Percentiles rank a stretch among this genome's conserved stretches.
phyloP scores from a whole-genome alignment of 2,797 vertebrate species.

The Limnodromus scolopaceus region DNA sequence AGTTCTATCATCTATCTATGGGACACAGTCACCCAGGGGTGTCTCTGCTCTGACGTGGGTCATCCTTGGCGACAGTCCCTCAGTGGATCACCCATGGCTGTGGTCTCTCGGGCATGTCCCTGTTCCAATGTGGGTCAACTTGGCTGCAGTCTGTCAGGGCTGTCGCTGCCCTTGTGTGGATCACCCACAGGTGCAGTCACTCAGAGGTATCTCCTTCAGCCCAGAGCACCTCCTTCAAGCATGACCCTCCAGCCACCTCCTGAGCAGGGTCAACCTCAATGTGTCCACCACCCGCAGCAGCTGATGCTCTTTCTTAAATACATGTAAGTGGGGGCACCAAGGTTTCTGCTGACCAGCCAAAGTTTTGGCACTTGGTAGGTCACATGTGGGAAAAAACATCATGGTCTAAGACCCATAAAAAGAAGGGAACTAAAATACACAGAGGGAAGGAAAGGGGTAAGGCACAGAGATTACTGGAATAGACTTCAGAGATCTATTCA shows the following conservation, averaged over 20 bases:
- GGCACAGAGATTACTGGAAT: neutral
- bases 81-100: neutral
- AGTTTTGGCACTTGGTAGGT: neutral
- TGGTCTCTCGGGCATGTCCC: no score
- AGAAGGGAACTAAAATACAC: neutral
- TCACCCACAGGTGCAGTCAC: neutral
- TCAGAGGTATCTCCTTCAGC: neutral
- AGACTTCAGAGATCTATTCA: neutral
- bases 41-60: neutral
- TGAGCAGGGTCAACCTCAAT: neutral
- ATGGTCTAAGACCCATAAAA: neutral
- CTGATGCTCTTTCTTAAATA: neutral
- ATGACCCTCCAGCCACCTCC: neutral
- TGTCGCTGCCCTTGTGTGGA: neutral
- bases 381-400: neutral
- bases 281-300: neutral
- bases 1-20: neutral
- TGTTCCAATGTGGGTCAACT: neutral
- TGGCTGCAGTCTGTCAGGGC: neutral
- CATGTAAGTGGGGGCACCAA: neutral
- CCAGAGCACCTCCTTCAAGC: neutral
- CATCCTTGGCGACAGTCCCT: neutral
- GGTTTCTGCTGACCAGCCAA: neutral
- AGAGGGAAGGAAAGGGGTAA: neutral
- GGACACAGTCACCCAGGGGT: neutral